Evolutionary conservation across 2,797 vertebrate genomes (phyloP).

Genomic region (Clangula hyemalis): DNA sequence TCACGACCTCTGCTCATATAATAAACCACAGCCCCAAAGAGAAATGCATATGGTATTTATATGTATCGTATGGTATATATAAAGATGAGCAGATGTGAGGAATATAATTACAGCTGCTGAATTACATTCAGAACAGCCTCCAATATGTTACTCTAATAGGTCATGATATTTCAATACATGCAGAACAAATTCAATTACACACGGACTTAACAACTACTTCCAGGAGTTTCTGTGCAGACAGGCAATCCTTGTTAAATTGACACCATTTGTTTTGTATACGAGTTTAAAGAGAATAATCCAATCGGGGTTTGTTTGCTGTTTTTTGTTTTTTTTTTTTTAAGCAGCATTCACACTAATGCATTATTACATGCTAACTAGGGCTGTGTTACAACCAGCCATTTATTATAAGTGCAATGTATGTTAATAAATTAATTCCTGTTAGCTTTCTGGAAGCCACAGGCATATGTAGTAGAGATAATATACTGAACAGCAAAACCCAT

Average conservation of each 20-base stretch:
- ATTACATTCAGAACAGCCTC: not conserved
- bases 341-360: not conserved
- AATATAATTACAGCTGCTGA: not conserved
- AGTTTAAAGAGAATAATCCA: not conserved
- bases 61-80: not conserved
- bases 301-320: too few species aligned
- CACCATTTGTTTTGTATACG: not conserved
- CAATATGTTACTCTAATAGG: not conserved
- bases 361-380: not conserved
- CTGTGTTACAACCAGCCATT: not conserved
- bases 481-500: not conserved
- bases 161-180: rapidly evolving
- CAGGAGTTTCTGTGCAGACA: not conserved
- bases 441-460: not conserved
- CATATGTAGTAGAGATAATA: not conserved
- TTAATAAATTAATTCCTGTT: not conserved
- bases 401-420: not conserved
- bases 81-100: not conserved
- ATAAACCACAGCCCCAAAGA: not conserved
- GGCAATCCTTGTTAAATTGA: not conserved
- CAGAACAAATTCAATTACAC: not conserved
- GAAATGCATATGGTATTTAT: not conserved
- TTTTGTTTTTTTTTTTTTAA: not conserved
- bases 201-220: not conserved
- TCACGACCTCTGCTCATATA: not conserved